phyloP scores from a whole-genome alignment of 2,888 invertebrate species.

The Autographa pulchrina region DNA sequence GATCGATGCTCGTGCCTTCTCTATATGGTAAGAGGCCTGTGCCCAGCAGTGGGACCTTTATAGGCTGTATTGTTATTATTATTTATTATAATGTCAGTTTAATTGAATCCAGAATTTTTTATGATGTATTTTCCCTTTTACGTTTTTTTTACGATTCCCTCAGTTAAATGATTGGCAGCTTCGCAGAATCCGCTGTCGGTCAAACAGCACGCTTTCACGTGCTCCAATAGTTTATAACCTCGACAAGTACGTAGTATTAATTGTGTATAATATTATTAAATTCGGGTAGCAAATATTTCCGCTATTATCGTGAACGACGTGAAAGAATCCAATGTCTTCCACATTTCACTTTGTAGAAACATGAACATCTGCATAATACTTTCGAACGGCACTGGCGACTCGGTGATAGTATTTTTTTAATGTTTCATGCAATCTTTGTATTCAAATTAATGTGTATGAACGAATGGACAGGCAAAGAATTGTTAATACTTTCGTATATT shows the following conservation, averaged over 20 bases:
- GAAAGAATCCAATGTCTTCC: constrained; percentile 49
- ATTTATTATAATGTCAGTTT: no score
- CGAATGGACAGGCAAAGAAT: not conserved
- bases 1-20: no score
- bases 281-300: not conserved
- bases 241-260: not conserved
- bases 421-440: not conserved
- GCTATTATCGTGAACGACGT: constrained; percentile 15
- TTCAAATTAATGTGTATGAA: not conserved
- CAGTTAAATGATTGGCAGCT: not conserved
- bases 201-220: not conserved
- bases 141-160: no score
- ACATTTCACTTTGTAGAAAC: constrained; percentile 50
- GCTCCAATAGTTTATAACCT: not conserved
- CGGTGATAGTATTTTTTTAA: not conserved
- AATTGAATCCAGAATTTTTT: no score
- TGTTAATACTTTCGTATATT: not conserved
- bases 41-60: no score
- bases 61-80: no score
- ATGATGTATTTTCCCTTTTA: no score
- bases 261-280: not conserved
- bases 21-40: no score
- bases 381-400: constrained; percentile 33
- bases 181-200: not conserved
- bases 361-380: constrained; percentile 58